Conservation (phyloP, 2,888 invertebrate species). For the Meta bourneti region DNA sequence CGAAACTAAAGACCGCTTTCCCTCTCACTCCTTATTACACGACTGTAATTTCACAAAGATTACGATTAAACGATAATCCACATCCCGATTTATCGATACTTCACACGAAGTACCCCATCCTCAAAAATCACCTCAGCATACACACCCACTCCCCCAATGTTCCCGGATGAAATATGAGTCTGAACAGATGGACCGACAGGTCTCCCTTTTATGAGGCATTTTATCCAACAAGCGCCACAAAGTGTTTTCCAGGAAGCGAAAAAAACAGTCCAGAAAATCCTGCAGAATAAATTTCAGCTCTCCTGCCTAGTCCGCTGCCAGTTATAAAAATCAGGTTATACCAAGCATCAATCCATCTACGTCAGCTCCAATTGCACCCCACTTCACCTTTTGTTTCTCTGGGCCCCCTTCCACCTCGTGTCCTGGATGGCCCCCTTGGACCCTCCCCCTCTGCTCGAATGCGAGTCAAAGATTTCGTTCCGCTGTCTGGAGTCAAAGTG, state of each 20-base stretch:
- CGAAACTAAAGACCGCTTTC: too few species aligned
- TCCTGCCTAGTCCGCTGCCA: neutral
- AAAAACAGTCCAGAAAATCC: conserved; percentile 4
- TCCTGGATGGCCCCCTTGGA: neutral
- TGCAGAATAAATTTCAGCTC: conserved; percentile 26
- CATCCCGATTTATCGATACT: neutral
- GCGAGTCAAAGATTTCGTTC: conserved; percentile 56
- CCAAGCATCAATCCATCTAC: conserved; percentile 47
- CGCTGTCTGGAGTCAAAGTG: conserved; percentile 48
- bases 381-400: conserved; percentile 56
- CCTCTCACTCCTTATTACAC: too few species aligned
- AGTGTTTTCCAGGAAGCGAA: neutral
- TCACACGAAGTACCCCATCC: neutral
- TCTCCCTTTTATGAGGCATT: conserved; percentile 9
- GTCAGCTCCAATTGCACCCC: conserved; percentile 50
- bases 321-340: conserved; percentile 62
- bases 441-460: conserved; percentile 10
- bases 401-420: neutral
- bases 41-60: too few species aligned
- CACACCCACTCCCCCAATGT: neutral
- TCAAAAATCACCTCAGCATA: neutral
- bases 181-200: conserved; percentile 33
- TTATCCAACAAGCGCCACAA: conserved; percentile 22
- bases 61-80: neutral
- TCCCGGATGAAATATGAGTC: conserved; percentile 13